Evolutionary conservation across 2,113 vertebrate genomes (phyloP), one percentile per base, ranked within the genome.

Genomic region (Prochilodus magdalenae): DNA sequence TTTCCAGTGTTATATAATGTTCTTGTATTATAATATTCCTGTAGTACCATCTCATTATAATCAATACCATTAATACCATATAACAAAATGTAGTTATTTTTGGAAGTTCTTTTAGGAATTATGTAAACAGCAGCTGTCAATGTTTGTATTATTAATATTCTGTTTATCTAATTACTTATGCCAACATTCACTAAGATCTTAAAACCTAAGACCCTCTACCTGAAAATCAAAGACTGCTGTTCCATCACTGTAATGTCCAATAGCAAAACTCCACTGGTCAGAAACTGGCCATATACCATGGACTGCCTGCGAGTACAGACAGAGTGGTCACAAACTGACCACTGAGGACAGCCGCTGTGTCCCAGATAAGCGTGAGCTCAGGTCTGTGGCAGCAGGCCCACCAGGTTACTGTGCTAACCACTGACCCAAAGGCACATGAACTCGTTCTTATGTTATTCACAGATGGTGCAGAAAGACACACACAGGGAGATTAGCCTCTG

Each of bases 321-420:
- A 75, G 24, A 6, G 12, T 67, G 72, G 36, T 70, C 18, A 67
- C 18, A 67, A 73, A 81, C 73, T 44, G 47, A 40, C 27, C 22
- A 24, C 0, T 8, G 14, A 67, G 71, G 44, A 66, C 70, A 51
- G 14, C 26, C 18, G 15, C 36, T 63, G 79, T 81, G 60, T 55
- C 40, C 36, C 70, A 57, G 47, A 81, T 67, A 29, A 44, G 13
- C 16, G 62, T 75, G 71, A 74, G 44, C 44, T 81, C 60, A 74
- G 40, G 65, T 44, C 8, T 36, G 30, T 81, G 47, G 24, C 79
- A 66, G n/a, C 72, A 66, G 24, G 71, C 55, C 60, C 24, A 57
- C 5, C 11, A 60, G 60, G 71, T 75, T 65, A 59, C 30, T 27
- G 15, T 81, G 51, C 22, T 40, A 81, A 81, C 63, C 60, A 55